Evolutionary conservation across 2,797 vertebrate genomes (phyloP).

Genomic region (Thunnus albacares): DNA sequence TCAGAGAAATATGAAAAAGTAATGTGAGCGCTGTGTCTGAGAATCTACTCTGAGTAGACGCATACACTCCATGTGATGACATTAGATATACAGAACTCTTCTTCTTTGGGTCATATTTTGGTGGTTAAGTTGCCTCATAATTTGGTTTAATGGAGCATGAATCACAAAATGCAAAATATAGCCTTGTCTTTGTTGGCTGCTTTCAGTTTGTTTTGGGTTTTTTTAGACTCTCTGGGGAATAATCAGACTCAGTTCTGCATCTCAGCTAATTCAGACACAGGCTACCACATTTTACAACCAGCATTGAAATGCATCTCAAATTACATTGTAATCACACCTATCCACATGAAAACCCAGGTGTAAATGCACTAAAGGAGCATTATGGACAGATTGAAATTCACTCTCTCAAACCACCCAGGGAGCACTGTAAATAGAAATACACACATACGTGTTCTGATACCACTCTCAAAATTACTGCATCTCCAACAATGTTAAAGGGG

Average conservation of each 20-base stretch:
- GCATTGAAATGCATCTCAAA: constrained; percentile 10
- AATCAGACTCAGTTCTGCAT: constrained; percentile 26
- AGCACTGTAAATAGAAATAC: not conserved
- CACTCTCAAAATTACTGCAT: not conserved
- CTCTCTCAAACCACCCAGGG: not conserved
- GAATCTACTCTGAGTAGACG: constrained; percentile 33
- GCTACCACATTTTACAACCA: not conserved
- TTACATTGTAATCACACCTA: not conserved
- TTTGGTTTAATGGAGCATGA: constrained; percentile 55
- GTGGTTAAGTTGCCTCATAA: constrained; percentile 20
- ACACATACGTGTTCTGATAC: not conserved
- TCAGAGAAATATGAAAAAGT: constrained; percentile 84
- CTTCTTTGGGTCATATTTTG: constrained; percentile 44
- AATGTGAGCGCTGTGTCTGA: constrained; percentile 54
- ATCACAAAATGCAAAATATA: constrained; percentile 48
- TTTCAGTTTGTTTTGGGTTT: constrained; percentile 34
- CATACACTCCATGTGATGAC: constrained; percentile 23
- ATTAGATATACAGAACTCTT: constrained; percentile 18
- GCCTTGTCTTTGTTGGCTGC: constrained; percentile 24
- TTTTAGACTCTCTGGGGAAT: constrained; percentile 31
- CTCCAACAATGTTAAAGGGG: not conserved
- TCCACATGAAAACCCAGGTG: constrained; percentile 9
- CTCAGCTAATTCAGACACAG: constrained; percentile 12
- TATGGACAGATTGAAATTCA: not conserved
- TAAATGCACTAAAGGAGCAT: not conserved